These are phyloP conservation scores for Lasioglossum calceatum DNA, from an alignment of 2,888 invertebrate genomes.

Conservation along the genomic window DNA sequence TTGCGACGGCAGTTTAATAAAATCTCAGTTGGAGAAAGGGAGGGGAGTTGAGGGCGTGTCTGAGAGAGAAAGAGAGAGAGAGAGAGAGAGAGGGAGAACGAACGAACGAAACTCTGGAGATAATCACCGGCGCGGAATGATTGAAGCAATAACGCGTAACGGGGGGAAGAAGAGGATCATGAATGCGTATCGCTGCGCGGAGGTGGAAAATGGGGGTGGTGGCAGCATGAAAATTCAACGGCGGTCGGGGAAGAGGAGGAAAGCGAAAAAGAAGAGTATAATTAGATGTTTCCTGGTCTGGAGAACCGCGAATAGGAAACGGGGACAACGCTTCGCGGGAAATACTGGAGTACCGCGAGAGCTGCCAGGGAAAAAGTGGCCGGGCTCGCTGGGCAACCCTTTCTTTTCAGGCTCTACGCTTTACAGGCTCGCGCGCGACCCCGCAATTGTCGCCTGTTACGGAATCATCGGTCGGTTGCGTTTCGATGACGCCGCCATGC, in stretches of 20 bases:
- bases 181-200: conserved; percentile 35
- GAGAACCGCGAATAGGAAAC: conserved; percentile 16
- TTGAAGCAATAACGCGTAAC: conserved; percentile 55
- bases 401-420: background rate
- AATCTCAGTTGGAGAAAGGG: conserved; percentile 29
- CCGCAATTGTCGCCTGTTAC: background rate
- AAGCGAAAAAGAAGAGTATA: conserved; percentile 38
- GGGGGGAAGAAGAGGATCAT: conserved; percentile 9
- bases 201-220: background rate
- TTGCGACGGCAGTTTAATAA: conserved; percentile 58
- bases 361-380: conserved; percentile 22
- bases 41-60: background rate
- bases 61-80: background rate
- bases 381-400: background rate
- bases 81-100: background rate
- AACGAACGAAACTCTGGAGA: conserved; percentile 21
- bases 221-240: conserved; percentile 43
- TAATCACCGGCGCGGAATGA: conserved; percentile 52
- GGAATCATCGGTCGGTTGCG: background rate
- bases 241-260: background rate
- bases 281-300: conserved; percentile 47
- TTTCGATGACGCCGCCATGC: too few relatives aligned
- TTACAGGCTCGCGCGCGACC: background rate
- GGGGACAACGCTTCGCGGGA: conserved; percentile 30
- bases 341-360: conserved; percentile 4